Base-by-base conservation (phyloP, 1,140 invertebrate genomes). In the Megalonaias nervosa region DNA sequence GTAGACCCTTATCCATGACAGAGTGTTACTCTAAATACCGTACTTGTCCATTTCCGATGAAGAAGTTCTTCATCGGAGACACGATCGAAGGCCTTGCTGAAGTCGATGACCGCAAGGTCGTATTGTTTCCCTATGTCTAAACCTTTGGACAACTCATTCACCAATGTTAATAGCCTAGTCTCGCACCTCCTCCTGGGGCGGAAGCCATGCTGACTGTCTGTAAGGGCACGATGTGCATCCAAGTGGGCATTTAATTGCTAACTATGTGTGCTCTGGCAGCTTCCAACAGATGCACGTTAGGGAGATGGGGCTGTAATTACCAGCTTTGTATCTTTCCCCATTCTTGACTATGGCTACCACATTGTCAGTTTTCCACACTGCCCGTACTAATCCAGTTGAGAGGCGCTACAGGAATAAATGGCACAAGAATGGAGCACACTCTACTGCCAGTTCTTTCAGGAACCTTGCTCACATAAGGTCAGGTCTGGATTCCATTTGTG, bases 241-340 rank as follows among this genome's bases (percentile, higher is more conserved):
- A 71, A 15, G 14, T 80, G 79, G 62, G 26, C 67, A 83, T 78
- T 0, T 74, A 70, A 19, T 66, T 64, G 60, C 72, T 74, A 55
- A 48, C 68, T 2, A 79, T 26, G 15, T 71, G 48, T 81, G 73
- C 55, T 81, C 79, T 17, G 70, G 17, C 9, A 83, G 14, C 59
- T 83, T 81, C 19, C 66, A 81, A n/a, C 12, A 66, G 17, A 82
- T 75, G 38, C 78, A 82, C 16, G 81, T 80, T 14, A 82, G 59
- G 9, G 71, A 80, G 1, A 81, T 56, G 9, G 71, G 82, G 4
- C 73, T 2, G 57, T 71, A 76, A 61, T 76, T 76, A n/a, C 56
- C 61, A 58, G 73, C 21, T 58, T 76, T 69, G 57, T 66, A 23
- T 65, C 23, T 38, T 55, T 75, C 59, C 0, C 75, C 72, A 64